Conservation (phyloP, 2,888 invertebrate genomes). For the Hymenopus coronatus region DNA sequence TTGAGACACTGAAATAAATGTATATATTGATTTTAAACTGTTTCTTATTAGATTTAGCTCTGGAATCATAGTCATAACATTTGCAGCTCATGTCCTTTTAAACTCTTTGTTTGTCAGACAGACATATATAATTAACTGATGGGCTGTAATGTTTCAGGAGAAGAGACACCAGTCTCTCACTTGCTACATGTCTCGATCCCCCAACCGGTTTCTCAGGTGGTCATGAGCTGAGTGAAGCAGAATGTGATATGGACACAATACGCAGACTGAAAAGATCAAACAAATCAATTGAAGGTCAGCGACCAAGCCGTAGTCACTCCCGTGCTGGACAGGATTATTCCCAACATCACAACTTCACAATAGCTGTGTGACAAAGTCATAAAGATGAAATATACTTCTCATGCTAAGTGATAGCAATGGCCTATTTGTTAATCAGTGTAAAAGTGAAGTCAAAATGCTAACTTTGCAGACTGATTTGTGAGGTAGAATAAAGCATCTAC, state of each 20-base stretch:
- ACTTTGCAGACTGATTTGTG: neutral
- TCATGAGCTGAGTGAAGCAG: constrained; percentile 37
- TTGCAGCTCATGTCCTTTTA: no score
- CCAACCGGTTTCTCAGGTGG: constrained; percentile 39
- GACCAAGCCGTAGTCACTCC: neutral
- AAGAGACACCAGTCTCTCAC: constrained; percentile 33
- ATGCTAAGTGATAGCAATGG: neutral
- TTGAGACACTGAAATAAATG: no score
- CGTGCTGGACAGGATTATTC: neutral
- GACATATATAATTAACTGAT: neutral
- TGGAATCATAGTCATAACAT: no score
- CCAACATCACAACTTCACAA: constrained; percentile 28
- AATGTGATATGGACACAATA: constrained; percentile 37
- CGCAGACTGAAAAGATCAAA: constrained; percentile 9
- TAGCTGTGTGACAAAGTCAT: constrained; percentile 24
- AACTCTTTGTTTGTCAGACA: neutral
- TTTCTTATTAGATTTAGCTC: no score
- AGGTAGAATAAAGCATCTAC: neutral
- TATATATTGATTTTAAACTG: no score
- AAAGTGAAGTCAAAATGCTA: neutral
- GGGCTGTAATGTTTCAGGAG: constrained; percentile 27
- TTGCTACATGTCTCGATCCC: constrained; percentile 37
- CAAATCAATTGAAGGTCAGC: neutral
- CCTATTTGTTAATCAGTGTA: neutral
- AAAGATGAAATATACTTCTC: neutral